Conservation (phyloP, 2,888 invertebrate species). For the Apamea crenata region DNA sequence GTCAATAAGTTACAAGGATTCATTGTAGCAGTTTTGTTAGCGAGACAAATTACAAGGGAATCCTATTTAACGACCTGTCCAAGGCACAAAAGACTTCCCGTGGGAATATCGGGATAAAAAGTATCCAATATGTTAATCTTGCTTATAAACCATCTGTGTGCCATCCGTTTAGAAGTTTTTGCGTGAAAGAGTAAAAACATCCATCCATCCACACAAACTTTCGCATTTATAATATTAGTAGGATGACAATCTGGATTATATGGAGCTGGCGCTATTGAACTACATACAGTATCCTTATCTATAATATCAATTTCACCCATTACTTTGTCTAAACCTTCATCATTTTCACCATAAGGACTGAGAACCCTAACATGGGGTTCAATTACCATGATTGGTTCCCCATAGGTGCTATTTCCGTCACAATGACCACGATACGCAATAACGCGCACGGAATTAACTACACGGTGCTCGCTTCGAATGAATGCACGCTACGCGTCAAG, state of each 20-base stretch:
- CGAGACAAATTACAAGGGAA: background rate
- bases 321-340: background rate
- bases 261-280: background rate
- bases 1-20: background rate
- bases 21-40: background rate
- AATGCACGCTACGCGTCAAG: conserved; percentile 49
- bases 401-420: conserved; percentile 32
- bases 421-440: conserved; percentile 41
- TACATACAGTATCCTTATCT: background rate
- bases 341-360: background rate
- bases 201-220: too few relatives aligned
- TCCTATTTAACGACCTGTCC: background rate
- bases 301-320: background rate
- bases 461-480: conserved; percentile 34
- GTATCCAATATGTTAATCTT: too few relatives aligned
- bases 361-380: background rate
- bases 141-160: too few relatives aligned
- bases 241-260: background rate
- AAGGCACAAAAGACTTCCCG: background rate
- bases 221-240: too few relatives aligned
- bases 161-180: too few relatives aligned
- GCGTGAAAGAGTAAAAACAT: too few relatives aligned
- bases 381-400: conserved; percentile 14
- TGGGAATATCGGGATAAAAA: too few relatives aligned
- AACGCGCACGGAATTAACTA: conserved; percentile 41